Evolutionary conservation across 2,888 invertebrate species (phyloP).

Genomic region (Chymomyza caudatula): DNA sequence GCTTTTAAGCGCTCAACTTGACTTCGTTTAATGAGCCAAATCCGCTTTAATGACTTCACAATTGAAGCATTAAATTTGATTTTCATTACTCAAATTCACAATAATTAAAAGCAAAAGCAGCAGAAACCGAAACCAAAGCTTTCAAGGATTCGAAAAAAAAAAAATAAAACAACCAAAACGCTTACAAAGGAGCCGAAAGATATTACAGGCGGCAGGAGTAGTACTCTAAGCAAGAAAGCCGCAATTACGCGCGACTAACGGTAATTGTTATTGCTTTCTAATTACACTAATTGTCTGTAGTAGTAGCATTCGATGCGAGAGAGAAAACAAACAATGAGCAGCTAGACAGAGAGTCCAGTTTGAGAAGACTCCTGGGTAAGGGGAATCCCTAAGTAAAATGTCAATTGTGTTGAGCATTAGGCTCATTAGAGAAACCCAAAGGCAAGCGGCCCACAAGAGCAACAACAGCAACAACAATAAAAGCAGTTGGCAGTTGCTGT

Average conservation of each 20-base stretch:
- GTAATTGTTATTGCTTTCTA: slow-evolving; percentile 72
- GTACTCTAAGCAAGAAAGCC: slow-evolving; percentile 9
- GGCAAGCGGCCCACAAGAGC: not conserved
- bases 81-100: slow-evolving; percentile 39
- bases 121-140: slow-evolving; percentile 6
- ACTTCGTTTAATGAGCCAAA: not conserved
- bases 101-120: slow-evolving; percentile 24
- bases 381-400: slow-evolving; percentile 65
- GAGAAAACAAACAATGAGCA: not conserved
- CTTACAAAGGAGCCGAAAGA: not conserved
- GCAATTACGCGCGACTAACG: slow-evolving; percentile 39
- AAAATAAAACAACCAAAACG: not conserved
- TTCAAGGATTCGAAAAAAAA: not conserved
- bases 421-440: slow-evolving; percentile 46
- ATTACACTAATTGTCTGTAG: slow-evolving; percentile 56
- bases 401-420: slow-evolving; percentile 61
- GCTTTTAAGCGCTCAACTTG: slow-evolving; percentile 4
- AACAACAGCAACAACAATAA: not conserved
- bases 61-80: slow-evolving; percentile 50
- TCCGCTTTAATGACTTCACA: slow-evolving; percentile 10
- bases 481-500: not conserved
- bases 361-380: not conserved
- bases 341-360: not conserved
- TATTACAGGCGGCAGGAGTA: not conserved
- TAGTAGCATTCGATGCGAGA: slow-evolving; percentile 28